phyloP scores from a whole-genome alignment of 2,888 invertebrate genomes.

The Oscheius onirici region DNA sequence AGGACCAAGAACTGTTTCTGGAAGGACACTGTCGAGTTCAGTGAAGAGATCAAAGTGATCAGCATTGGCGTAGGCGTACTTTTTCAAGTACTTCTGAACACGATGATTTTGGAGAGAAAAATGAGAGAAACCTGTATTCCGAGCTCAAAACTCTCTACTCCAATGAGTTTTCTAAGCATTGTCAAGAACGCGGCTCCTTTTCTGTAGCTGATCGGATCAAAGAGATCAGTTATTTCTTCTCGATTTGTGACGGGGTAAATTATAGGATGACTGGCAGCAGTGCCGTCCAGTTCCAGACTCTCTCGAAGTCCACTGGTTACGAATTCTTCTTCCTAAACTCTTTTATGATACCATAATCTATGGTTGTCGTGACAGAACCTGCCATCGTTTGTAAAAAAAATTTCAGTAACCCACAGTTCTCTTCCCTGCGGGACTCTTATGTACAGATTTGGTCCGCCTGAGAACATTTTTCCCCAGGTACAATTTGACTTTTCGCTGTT shows the following conservation, averaged over 20 bases:
- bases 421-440: too few relatives aligned
- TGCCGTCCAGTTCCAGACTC: constrained; percentile 77
- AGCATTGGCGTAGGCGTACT: constrained; percentile 80
- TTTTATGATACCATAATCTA: too few relatives aligned
- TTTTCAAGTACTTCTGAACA: constrained; percentile 78
- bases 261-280: constrained; percentile 83
- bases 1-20: constrained; percentile 48
- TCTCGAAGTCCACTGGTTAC: constrained; percentile 52
- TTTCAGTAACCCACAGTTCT: too few relatives aligned
- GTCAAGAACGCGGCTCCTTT: constrained; percentile 73
- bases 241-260: constrained; percentile 84
- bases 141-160: constrained; percentile 60
- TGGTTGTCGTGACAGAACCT: too few relatives aligned
- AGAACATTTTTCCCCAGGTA: too few relatives aligned
- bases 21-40: constrained; percentile 76
- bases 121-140: constrained; percentile 61
- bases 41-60: constrained; percentile 86
- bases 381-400: too few relatives aligned
- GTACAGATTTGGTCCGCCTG: too few relatives aligned
- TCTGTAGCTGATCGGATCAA: constrained; percentile 87
- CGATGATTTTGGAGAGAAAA: constrained; percentile 29
- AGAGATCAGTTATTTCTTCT: constrained; percentile 87
- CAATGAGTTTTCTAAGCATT: constrained; percentile 66
- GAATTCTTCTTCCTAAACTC: constrained; percentile 62
- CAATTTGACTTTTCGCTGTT: too few relatives aligned